These are phyloP conservation scores for Cephus sareptanus DNA, from an alignment of 2,888 invertebrate species.

Conservation along the genomic window DNA sequence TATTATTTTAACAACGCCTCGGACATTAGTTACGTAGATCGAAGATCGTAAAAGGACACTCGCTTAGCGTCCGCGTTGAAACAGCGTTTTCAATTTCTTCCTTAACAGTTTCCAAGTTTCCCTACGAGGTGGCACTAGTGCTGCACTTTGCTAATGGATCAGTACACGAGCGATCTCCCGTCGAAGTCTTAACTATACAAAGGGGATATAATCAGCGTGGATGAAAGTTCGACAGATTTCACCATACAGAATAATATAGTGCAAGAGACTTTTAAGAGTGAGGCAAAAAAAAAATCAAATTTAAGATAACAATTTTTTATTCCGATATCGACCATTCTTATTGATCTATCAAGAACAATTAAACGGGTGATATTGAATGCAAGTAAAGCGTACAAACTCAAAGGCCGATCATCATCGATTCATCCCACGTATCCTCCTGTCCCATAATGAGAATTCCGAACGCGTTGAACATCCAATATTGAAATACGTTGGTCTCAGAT, in stretches of 20 bases:
- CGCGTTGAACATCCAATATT: background rate
- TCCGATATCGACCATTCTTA: slow-evolving; percentile 12
- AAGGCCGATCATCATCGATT: background rate
- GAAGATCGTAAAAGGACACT: background rate
- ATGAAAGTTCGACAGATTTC: background rate
- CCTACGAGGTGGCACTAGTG: background rate
- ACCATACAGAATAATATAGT: background rate
- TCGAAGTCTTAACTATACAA: background rate
- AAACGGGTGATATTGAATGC: background rate
- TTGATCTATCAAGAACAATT: background rate
- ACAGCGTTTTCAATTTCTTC: background rate
- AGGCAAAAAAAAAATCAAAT: slow-evolving; percentile 21
- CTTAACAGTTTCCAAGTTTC: background rate
- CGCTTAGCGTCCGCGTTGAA: background rate
- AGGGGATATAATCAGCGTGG: background rate
- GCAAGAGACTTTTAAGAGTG: slow-evolving; percentile 17
- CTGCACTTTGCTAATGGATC: background rate
- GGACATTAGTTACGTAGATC: background rate
- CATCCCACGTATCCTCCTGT: background rate
- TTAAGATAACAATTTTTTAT: slow-evolving; percentile 30
- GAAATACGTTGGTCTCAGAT: background rate
- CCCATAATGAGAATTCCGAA: background rate
- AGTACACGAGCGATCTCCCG: background rate
- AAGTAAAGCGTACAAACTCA: background rate
- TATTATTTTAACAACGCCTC: background rate